These are phyloP conservation scores for Leptocoma aspasia DNA, from an alignment of 2,113 vertebrate genomes.

Conservation along the genomic window DNA sequence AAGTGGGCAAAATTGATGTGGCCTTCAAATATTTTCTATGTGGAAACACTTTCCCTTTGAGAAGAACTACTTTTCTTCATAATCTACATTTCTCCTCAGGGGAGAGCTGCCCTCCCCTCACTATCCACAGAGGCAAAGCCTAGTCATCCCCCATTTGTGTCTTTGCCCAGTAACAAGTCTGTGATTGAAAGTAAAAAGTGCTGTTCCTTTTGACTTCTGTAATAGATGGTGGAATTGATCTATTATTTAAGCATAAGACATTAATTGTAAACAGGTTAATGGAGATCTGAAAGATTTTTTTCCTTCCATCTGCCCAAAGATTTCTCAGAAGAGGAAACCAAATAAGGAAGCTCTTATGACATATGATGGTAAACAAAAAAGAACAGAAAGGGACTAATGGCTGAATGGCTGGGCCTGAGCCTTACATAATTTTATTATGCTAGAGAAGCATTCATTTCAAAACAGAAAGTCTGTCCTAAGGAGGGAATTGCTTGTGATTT, in stretches of 20 bases:
- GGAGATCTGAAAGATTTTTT: neutral
- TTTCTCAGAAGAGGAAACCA: neutral
- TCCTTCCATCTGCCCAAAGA: neutral
- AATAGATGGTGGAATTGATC: neutral
- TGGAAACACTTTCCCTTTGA: neutral
- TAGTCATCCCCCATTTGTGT: neutral
- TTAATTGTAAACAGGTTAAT: neutral
- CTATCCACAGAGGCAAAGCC: neutral
- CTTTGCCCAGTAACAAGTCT: neutral
- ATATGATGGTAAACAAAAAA: neutral
- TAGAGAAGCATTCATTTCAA: neutral
- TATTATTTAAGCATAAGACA: neutral
- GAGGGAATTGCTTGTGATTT: neutral
- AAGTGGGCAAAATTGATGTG: neutral
- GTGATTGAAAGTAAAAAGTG: neutral
- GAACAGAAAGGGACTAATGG: neutral
- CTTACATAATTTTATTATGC: neutral
- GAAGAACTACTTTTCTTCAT: neutral
- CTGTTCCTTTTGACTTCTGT: neutral
- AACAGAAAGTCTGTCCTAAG: neutral
- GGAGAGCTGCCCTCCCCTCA: neutral
- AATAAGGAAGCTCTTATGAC: neutral
- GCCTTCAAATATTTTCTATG: neutral
- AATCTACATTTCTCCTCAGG: neutral
- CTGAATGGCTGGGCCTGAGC: neutral